phyloP scores from a whole-genome alignment of 2,888 invertebrate species.

The Pollenia labialis region DNA sequence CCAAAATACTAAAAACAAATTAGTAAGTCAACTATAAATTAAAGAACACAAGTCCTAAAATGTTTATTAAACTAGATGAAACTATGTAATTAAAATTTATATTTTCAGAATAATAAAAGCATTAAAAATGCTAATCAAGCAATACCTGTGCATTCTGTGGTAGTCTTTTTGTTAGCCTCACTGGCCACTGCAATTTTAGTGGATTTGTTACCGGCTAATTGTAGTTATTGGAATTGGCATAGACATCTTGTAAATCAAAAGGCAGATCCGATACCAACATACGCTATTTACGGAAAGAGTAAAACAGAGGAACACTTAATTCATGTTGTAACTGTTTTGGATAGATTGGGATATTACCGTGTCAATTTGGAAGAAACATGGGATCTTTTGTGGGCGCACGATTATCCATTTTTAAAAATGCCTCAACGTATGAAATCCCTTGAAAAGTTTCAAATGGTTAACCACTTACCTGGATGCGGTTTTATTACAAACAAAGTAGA shows the following conservation, averaged over 20 bases:
- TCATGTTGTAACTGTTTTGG: conserved; percentile 92
- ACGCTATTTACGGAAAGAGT: conserved; percentile 87
- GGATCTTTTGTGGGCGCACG: conserved; percentile 97
- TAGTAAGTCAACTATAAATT: not conserved
- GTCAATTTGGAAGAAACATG: conserved; percentile 87
- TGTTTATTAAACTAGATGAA: not conserved
- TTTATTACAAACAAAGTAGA: conserved; percentile 96
- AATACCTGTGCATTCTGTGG: conserved; percentile 76
- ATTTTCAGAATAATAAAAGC: conserved; percentile 3
- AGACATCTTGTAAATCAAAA: conserved; percentile 1
- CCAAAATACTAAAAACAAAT: not conserved
- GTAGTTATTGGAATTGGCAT: conserved; percentile 44
- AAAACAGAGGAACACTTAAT: conserved; percentile 86
- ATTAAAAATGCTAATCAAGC: conserved; percentile 30
- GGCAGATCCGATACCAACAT: conserved; percentile 82
- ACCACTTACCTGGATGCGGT: conserved; percentile 97
- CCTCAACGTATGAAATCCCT: conserved; percentile 85
- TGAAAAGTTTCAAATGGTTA: conserved; percentile 91
- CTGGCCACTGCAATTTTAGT: conserved; percentile 77
- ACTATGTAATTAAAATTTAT: not conserved
- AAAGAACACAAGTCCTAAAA: not conserved
- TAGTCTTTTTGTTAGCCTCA: conserved; percentile 77
- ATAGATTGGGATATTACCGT: conserved; percentile 89
- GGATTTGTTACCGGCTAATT: conserved; percentile 75
- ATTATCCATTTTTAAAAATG: conserved; percentile 90